Conservation (phyloP, 2,888 invertebrate genomes). For the Cataglyphis rosenhaueri region DNA sequence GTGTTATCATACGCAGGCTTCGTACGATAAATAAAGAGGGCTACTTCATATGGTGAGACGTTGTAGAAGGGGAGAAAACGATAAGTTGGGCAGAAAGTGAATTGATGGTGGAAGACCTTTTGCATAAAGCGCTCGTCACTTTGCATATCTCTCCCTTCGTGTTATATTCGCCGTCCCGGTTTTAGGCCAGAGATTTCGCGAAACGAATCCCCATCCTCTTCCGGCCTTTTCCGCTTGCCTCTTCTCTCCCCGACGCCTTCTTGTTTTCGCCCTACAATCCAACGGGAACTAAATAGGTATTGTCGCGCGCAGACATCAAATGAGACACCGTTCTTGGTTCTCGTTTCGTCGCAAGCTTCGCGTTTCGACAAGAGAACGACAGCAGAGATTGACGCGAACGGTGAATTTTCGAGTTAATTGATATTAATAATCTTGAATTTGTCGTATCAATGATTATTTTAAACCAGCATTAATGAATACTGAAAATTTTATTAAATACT, state of each 20-base stretch:
- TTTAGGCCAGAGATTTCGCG: constrained; percentile 68
- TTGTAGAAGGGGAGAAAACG: constrained; percentile 58
- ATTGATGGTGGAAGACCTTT: constrained; percentile 79
- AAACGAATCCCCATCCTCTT: constrained; percentile 63
- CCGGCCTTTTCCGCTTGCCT: neutral
- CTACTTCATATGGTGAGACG: constrained; percentile 38
- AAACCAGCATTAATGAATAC: neutral
- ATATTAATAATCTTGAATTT: neutral
- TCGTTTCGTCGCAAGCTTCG: constrained; percentile 23
- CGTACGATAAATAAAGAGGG: constrained; percentile 68
- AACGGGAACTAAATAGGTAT: constrained; percentile 51
- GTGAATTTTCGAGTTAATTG: constrained; percentile 18
- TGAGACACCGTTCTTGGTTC: constrained; percentile 31
- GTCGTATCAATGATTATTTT: neutral
- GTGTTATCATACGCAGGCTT: constrained; percentile 24
- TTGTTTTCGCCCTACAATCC: constrained; percentile 45
- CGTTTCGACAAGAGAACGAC: constrained; percentile 16
- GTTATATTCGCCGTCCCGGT: constrained; percentile 67
- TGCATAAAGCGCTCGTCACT: constrained; percentile 78
- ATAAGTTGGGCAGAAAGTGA: constrained; percentile 78
- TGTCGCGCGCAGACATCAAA: constrained; percentile 49
- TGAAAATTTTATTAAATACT: neutral
- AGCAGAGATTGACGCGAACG: neutral
- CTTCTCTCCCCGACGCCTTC: constrained; percentile 14
- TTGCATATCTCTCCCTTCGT: constrained; percentile 77